Evolutionary conservation across 2,888 invertebrate genomes (phyloP), one percentile per base, ranked within the genome.

Genomic region (Meghimatium bilineatum): DNA sequence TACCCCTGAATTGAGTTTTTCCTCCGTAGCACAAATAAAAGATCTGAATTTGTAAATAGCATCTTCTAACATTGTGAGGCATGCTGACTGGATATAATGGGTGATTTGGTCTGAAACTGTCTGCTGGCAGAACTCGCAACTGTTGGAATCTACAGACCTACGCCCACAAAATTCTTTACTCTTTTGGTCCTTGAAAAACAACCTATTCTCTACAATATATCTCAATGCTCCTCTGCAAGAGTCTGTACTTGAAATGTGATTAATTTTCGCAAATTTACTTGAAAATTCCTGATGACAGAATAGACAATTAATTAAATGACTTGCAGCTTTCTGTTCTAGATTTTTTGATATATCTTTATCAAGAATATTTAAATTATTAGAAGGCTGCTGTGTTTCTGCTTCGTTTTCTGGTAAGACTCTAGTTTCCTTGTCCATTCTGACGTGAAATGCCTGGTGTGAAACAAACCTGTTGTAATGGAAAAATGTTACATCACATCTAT

Each of bases 371-470:
- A 38, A 71, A 71, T 23, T 8, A 36, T 26, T 38, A 67, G 8
- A n/a, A 63, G 44, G 5, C n/a, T 32, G 66, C 32, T 29, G 32
- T 32, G 14, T 29, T 34, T 75, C 14, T 52, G 52, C 44, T 44
- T 1, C 12, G 20, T 52, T 3, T 20, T 29, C 52, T 29, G 52
- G 32, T 20, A 32, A 49, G 38, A 44, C n/a, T 26, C n/a, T 26
- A 26, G 29, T 36, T 76, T 82, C 82, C n/a, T 82, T 82, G 56
- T 82, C 82, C 82, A 82, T 75, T 52, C 82, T 66, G 38, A 63
- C 67, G 60, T 82, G 82, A 44, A 75, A 74, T 32, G 75, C 76
- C n/a, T 82, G 66, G 56, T 82, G 82, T 14, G 82, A 82, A 34
- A 82, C 82, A 66, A 82, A 60, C 3, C 34, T 44, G 32, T 82